Conservation (phyloP, 2,888 invertebrate species). For the Stictocephala bisonia region DNA sequence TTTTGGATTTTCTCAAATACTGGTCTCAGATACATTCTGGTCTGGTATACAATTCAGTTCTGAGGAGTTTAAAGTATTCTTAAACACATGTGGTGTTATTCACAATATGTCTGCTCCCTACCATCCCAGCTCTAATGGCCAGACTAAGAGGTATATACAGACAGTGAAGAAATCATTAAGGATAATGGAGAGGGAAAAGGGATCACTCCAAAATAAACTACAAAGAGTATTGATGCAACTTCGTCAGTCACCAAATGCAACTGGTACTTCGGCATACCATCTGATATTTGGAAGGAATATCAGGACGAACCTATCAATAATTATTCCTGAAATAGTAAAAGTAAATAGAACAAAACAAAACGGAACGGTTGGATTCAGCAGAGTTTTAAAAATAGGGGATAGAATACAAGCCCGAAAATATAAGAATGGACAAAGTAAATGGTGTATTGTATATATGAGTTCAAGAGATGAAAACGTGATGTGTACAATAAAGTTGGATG, state of each 20-base stretch:
- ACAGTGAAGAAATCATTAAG: constrained; percentile 38
- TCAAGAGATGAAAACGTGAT: neutral
- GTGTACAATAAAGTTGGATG: neutral
- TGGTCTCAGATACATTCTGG: constrained; percentile 49
- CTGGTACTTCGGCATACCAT: neutral
- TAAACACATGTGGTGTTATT: constrained; percentile 21
- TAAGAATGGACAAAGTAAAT: neutral
- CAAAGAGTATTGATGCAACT: neutral
- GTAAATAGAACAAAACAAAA: neutral
- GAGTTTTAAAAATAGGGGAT: neutral
- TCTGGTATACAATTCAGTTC: constrained; percentile 43
- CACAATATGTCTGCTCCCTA: constrained; percentile 43
- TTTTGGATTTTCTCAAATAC: constrained; percentile 25
- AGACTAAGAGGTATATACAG: constrained; percentile 40
- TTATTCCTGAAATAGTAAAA: neutral
- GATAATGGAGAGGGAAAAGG: neutral
- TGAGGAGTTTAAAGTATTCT: constrained; percentile 21
- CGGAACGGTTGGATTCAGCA: neutral
- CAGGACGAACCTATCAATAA: neutral
- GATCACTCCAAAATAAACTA: neutral
- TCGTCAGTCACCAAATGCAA: neutral
- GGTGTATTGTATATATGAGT: neutral
- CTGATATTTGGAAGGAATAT: neutral
- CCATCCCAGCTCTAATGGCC: constrained; percentile 47
- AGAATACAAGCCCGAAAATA: constrained; percentile 4